Evolutionary conservation across 2,797 vertebrate genomes (phyloP).

Genomic region (Anguilla anguilla): DNA sequence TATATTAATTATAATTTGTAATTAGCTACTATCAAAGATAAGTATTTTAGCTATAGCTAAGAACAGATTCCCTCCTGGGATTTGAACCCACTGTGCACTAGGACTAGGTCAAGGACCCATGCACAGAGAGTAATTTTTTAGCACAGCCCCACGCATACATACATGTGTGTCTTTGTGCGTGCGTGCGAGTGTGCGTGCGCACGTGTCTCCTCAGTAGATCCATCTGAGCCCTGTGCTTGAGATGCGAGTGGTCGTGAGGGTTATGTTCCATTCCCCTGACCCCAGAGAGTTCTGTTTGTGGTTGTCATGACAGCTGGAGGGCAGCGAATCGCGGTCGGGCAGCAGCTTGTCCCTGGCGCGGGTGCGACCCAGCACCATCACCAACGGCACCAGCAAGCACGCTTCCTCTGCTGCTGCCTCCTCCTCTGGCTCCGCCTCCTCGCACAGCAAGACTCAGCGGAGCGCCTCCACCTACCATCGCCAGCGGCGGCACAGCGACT

Average conservation of each 20-base stretch:
- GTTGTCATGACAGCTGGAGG: slow-evolving; percentile 70
- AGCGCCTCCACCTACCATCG: slow-evolving; percentile 88
- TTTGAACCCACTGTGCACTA: not conserved
- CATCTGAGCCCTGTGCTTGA: not conserved
- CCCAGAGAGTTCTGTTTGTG: not conserved
- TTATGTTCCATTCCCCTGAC: not conserved
- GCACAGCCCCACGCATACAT: not conserved
- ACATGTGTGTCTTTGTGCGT: not conserved
- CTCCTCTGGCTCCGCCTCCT: slow-evolving; percentile 55
- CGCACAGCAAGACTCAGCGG: slow-evolving; percentile 54
- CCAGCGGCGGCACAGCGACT: slow-evolving; percentile 91
- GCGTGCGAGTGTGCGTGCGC: not conserved
- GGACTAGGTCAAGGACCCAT: not conserved
- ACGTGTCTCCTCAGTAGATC: not conserved
- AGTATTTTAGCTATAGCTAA: not conserved
- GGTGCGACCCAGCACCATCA: slow-evolving; percentile 84
- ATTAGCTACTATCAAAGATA: not conserved
- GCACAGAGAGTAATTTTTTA: not conserved
- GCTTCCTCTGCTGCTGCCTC: slow-evolving; percentile 60
- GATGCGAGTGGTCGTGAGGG: not conserved
- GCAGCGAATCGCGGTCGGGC: slow-evolving; percentile 76
- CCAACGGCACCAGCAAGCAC: slow-evolving; percentile 85
- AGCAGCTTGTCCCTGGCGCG: slow-evolving; percentile 86
- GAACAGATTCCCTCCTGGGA: not conserved
- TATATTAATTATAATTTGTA: not conserved